phyloP scores from a whole-genome alignment of 2,113 vertebrate genomes.

The Rhombomys opimus region DNA sequence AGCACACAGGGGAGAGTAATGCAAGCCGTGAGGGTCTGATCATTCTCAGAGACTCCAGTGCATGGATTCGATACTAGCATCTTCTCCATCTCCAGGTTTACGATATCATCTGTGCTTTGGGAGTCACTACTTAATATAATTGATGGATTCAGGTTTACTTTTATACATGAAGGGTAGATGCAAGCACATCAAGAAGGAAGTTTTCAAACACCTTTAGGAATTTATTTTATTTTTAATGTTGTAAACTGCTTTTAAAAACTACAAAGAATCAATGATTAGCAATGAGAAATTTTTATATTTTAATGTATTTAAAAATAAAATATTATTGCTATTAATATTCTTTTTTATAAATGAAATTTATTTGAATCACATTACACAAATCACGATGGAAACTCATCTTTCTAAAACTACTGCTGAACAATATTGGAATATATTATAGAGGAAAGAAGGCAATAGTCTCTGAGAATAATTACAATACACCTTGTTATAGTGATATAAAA shows the following conservation, averaged over 20 bases:
- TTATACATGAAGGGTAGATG: not conserved
- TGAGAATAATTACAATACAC: not conserved
- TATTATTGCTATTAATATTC: not conserved
- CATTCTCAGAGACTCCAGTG: conserved; percentile 44
- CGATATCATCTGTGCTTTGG: not conserved
- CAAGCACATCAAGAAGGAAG: conserved; percentile 10
- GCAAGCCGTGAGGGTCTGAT: conserved; percentile 24
- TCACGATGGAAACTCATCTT: not conserved
- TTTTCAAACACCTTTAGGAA: not conserved
- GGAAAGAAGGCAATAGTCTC: not conserved
- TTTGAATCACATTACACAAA: conserved; percentile 37
- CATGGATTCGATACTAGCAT: not conserved
- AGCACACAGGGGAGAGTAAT: not conserved
- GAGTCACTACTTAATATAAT: conserved; percentile 13
- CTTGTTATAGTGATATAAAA: not conserved
- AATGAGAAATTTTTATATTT: not conserved
- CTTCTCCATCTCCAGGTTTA: not conserved
- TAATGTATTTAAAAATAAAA: conserved; percentile 1
- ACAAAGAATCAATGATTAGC: not conserved
- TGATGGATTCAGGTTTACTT: conserved; percentile 27
- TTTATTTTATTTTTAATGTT: not conserved
- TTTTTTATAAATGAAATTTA: conserved; percentile 18
- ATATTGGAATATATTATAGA: conserved; percentile 11
- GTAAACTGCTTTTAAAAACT: not conserved
- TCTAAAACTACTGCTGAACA: conserved; percentile 29